These are phyloP conservation scores for Bedellia somnulentella DNA, from an alignment of 2,888 invertebrate species.

Conservation along the genomic window DNA sequence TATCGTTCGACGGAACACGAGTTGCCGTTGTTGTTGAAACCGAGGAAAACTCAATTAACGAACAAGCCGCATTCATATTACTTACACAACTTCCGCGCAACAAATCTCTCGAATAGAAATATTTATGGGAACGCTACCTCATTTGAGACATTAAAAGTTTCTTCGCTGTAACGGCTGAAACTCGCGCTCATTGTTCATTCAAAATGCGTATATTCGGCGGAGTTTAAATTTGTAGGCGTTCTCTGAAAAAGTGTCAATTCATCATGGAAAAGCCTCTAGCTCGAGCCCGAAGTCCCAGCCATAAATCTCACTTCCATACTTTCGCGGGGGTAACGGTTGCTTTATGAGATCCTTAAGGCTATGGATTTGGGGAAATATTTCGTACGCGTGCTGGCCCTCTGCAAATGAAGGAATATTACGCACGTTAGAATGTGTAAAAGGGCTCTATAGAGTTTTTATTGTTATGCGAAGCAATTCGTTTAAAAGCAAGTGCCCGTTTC, in stretches of 20 bases:
- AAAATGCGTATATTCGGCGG: slow-evolving; percentile 47
- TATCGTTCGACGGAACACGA: too few relatives aligned
- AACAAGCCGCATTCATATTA: slow-evolving; percentile 17
- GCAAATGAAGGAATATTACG: slow-evolving; percentile 55
- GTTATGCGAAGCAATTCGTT: slow-evolving; percentile 58
- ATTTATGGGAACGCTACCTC: slow-evolving; percentile 46
- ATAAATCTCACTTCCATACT: slow-evolving; percentile 63
- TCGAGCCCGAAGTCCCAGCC: slow-evolving; percentile 49
- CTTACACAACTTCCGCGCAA: slow-evolving; percentile 32
- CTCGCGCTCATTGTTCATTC: slow-evolving; percentile 54
- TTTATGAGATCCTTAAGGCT: slow-evolving; percentile 63
- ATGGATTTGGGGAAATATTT: slow-evolving; percentile 63
- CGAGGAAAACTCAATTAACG: slow-evolving; percentile 23
- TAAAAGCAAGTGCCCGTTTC: slow-evolving; percentile 52
- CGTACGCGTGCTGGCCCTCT: slow-evolving; percentile 54
- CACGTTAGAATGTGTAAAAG: slow-evolving; percentile 58
- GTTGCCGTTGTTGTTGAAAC: too few relatives aligned
- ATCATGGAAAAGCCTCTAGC: slow-evolving; percentile 55
- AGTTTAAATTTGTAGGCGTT: slow-evolving; percentile 53
- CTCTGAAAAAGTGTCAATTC: slow-evolving; percentile 60
- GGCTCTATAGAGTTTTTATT: slow-evolving; percentile 53
- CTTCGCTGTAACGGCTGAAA: slow-evolving; percentile 41
- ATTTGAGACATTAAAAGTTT: slow-evolving; percentile 57
- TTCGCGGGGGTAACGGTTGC: slow-evolving; percentile 57
- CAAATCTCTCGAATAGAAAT: slow-evolving; percentile 43